Evolutionary conservation across 35 echinoderm and acorn worm species (phyloP), one percentile per base, ranked within the genome.

Genomic region (Heliocidaris tuberculata): DNA sequence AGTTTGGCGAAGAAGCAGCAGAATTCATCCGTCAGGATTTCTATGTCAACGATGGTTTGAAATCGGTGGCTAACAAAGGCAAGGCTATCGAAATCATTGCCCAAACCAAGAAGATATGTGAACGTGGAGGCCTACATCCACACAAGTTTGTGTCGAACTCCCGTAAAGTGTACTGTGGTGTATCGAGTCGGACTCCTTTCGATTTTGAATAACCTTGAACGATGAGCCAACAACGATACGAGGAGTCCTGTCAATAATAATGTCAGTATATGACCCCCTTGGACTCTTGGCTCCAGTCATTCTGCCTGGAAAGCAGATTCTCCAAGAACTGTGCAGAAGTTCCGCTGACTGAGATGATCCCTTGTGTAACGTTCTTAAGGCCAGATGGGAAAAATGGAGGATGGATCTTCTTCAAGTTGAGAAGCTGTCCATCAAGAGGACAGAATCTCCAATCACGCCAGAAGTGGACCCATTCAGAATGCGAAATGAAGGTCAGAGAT

Each of bases 1-100:
- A 97, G 88, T 95, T 50, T 93, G 96, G 95, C 31, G n/a, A 93
- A 19, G 78, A 92, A 4, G 93, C 89, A 48, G 94, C 87, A n/a
- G 54, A 95, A 31, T 96, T 95, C 54, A 78, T 98, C 4, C 48
- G 87, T 48, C n/a, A 91, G 10, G 89, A 96, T 32, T 98, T 98
- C 86, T 98, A 98, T 95, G 97, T 98, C 3, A 96, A 98, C 94
- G 96, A 96, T 92, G 95, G 95, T 24, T 35, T 96, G 11, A 93
- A 56, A 16, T 97, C 96, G 52, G 90, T 95, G 24, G 29, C 94
- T 17, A 95, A 85, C 35, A 32, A 48, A 31, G 48, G 94, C 47
- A 60, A 94, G 19, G 94, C 94, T 65, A 95, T 95, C 47, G 50
- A 95, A 2, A 85, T 95, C 24, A 88, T 95, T 13, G 16, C 71